Evolutionary conservation across 2,888 invertebrate genomes (phyloP), one percentile per base, ranked within the genome.

Genomic region (Ceratothoa steindachneri): DNA sequence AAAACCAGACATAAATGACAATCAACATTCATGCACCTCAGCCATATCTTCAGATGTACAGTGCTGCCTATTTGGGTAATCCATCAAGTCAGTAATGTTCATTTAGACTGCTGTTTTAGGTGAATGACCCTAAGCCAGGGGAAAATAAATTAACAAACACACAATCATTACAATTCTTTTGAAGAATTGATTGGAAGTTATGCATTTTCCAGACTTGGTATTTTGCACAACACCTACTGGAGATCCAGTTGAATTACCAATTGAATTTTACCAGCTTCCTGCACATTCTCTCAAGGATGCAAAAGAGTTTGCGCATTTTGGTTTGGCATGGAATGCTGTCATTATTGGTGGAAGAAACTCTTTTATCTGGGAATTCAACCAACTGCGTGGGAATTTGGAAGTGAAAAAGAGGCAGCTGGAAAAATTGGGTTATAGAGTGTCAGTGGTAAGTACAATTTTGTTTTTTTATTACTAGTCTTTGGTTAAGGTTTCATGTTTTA

Each of bases 321-420:
- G 69, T 22, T n/a, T 79, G 19, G 67, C 29, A 28, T 80, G 77
- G 73, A 71, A 74, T 64, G 72, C 74, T 3, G 73, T 80, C 7
- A 60, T 78, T 7, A 85, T 86, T 80, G 87, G 87, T 24, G 89
- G 89, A 24, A 88, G 88, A 85, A 90, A 90, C 84, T 86, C 86
- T 80, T 86, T 87, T 22, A 86, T 89, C 29, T 83, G 87, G 69
- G 85, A 86, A 29, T 86, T 86, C 22, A 82, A 85, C 31, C 82
- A 81, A 29, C 86, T 87, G 7, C 86, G 88, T 53, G 92, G 92
- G 12, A 85, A 86, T 24, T 85, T 88, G 75, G 81, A 84, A n/a
- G 85, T 87, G 82, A 91, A 91, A 85, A 77, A 89, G 15, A 86
- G 88, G 73, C 91, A 91, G 81, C 84, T 93, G 22, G 82, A 85